phyloP scores from a whole-genome alignment of 2,113 vertebrate species.

The Solea solea region DNA sequence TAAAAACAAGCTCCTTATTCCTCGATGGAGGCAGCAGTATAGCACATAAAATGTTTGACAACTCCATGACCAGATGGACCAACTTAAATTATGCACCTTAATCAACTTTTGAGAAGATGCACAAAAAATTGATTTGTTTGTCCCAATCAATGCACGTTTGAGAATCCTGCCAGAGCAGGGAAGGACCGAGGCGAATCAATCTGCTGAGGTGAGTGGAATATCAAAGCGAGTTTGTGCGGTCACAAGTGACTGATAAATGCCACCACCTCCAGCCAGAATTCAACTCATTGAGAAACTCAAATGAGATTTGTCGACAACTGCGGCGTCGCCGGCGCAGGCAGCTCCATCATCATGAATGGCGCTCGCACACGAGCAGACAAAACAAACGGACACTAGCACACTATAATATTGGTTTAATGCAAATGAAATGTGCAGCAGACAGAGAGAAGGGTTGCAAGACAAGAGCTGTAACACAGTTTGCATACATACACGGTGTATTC shows the following conservation, averaged over 20 bases:
- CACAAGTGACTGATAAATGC: constrained; percentile 46
- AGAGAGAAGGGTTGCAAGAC: background rate
- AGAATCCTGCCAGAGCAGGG: constrained; percentile 52
- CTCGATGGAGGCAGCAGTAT: constrained; percentile 18
- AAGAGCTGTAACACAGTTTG: constrained; percentile 1
- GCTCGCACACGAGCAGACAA: too few relatives aligned
- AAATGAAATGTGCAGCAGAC: constrained; percentile 30
- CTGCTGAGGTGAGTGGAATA: constrained; percentile 48
- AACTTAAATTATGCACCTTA: constrained; percentile 64
- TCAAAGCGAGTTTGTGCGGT: constrained; percentile 29
- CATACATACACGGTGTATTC: background rate
- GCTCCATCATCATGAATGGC: background rate
- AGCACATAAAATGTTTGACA: constrained; percentile 22
- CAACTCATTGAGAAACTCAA: constrained; percentile 15
- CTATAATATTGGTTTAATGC: constrained; percentile 24
- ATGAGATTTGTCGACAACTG: background rate
- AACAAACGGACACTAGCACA: too few relatives aligned
- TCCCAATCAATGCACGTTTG: constrained; percentile 56
- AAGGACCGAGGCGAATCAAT: constrained; percentile 59
- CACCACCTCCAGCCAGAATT: constrained; percentile 30
- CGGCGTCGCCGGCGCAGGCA: background rate
- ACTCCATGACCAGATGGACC: constrained; percentile 46
- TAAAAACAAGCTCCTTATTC: constrained; percentile 31
- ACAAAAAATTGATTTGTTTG: constrained; percentile 64
- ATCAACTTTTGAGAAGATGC: constrained; percentile 58